Conservation (phyloP, 1,140 invertebrate genomes). For the Doryteuthis pealeii region DNA sequence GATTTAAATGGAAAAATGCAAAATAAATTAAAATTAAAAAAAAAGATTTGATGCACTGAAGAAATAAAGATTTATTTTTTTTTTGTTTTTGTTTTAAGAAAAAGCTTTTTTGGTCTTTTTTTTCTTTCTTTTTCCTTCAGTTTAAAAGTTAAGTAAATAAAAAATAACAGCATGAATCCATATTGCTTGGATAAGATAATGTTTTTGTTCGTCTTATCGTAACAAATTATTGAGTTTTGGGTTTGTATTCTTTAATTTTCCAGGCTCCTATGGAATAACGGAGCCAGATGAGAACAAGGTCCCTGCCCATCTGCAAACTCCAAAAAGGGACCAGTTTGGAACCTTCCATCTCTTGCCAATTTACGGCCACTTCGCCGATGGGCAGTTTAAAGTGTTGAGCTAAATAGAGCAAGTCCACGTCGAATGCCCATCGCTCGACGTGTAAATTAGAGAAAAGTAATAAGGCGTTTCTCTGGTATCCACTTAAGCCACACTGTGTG, state of each 20-base stretch:
- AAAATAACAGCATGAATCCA: no score
- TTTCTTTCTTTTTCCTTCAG: no score
- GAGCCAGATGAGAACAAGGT: constrained; percentile 89
- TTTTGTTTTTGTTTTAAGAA: no score
- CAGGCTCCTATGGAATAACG: constrained; percentile 88
- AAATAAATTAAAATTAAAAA: no score
- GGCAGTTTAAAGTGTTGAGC: constrained; percentile 85
- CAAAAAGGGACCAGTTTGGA: constrained; percentile 71
- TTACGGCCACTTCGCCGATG: constrained; percentile 87
- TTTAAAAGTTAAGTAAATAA: no score
- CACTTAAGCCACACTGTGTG: constrained; percentile 98
- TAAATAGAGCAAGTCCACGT: constrained; percentile 95
- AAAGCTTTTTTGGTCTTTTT: no score
- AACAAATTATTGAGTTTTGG: constrained; percentile 23
- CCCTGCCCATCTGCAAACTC: constrained; percentile 93
- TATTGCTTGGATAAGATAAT: no score
- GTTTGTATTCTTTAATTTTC: constrained; percentile 60
- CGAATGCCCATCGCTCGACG: constrained; percentile 98
- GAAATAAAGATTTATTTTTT: no score
- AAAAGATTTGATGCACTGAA: no score
- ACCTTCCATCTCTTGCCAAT: constrained; percentile 96
- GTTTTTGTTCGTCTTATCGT: no score
- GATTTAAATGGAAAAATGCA: no score
- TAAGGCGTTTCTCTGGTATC: constrained; percentile 83
- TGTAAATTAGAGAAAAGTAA: constrained; percentile 86